Base-by-base conservation (phyloP, 2,113 vertebrate species). In the Rallus limicola region DNA sequence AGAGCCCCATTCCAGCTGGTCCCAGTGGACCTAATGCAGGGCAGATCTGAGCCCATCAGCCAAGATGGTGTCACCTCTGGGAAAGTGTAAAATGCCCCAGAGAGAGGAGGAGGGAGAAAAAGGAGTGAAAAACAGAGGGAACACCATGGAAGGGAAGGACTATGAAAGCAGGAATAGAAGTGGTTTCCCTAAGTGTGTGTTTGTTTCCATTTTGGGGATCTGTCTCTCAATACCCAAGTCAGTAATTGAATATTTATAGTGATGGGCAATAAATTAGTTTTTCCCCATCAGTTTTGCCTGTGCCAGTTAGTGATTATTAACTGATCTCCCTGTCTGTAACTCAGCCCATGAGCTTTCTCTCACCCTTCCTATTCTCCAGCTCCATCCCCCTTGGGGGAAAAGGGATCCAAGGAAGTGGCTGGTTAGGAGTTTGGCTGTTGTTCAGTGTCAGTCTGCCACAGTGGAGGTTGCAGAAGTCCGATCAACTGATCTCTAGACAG, bases 371-470 rank as follows among this genome's bases (percentile, higher is more conserved):
- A 4, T 50, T 16, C 15, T 11, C 4, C 48, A 6, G 11, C 11
- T 13, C 60, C 11, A 8, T 55, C 7, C 11, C 25, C 3, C 2
- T 11, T 23, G 70, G 36, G 13, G 9, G 33, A 63, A 7, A 14
- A 1, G 1, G 5, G 12, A 9, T 20, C 40, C 14, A 15, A 48
- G 16, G 6, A 7, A 58, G 40, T 14, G 1, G 24, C 12, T 86
- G n/a, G 28, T 28, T 60, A 46, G 64, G 44, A 65, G 5, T 40
- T n/a, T 64, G 34, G 28, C 34, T 75, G 25, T 25, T 46, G 62
- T 6, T 9, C 1, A 10, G 16, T 16, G 14, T 25, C 0, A 1
- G 80, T 2, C 11, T 58, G 48, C 26, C 42, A 28, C 25, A 58
- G 36, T 11, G 29, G 16, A 56, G 16, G 10, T 20, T 85, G 70